Evolutionary conservation across 1,140 invertebrate genomes (phyloP).

Genomic region (Calephelis virginiensis): DNA sequence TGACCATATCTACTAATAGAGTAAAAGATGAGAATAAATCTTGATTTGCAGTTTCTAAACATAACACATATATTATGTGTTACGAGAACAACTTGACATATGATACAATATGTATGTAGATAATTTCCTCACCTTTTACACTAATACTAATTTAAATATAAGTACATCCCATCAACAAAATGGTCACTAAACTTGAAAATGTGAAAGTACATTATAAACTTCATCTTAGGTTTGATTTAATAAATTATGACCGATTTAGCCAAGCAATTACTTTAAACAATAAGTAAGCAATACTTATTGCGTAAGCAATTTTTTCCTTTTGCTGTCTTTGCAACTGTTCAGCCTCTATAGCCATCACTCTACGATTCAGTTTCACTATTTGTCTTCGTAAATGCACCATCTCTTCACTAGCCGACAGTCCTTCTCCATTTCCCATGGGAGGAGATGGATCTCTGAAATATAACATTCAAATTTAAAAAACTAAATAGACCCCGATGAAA

Average conservation of each 20-base stretch:
- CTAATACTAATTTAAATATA: constrained; percentile 11
- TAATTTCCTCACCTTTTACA: constrained; percentile 27
- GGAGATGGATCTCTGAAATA: constrained; percentile 82
- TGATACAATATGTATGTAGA: too few relatives aligned
- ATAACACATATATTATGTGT: too few relatives aligned
- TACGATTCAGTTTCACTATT: constrained; percentile 90
- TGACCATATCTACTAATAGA: background rate
- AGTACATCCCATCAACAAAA: constrained; percentile 35
- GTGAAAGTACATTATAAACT: constrained; percentile 58
- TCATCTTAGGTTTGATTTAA: constrained; percentile 54
- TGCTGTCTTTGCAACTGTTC: constrained; percentile 89
- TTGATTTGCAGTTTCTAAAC: too few relatives aligned
- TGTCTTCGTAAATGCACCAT: constrained; percentile 89
- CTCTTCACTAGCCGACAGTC: constrained; percentile 86
- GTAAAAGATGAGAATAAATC: too few relatives aligned
- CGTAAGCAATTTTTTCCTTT: constrained; percentile 89
- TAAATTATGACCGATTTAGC: constrained; percentile 84
- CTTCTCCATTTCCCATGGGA: constrained; percentile 80
- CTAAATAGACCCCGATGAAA: too few relatives aligned
- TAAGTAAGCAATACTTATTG: constrained; percentile 89
- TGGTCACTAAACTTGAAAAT: constrained; percentile 49
- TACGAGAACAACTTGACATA: too few relatives aligned
- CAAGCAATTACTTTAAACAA: constrained; percentile 91
- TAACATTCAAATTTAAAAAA: background rate
- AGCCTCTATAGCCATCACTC: constrained; percentile 90